Evolutionary conservation across 2,888 invertebrate species (phyloP), one percentile per base, ranked within the genome.

Genomic region (Ypsolopha sequella): DNA sequence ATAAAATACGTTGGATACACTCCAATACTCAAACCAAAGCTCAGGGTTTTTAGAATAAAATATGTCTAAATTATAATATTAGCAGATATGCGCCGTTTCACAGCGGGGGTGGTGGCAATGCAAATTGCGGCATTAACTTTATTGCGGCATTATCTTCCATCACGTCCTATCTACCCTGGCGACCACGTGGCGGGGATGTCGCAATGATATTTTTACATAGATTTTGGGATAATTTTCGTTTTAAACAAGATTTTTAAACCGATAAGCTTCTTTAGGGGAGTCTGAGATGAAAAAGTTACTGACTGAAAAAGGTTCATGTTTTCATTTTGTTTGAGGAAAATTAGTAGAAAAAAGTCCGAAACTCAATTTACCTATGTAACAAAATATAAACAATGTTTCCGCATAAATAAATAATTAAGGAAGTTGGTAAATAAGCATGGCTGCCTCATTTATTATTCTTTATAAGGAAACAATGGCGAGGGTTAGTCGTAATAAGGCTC

Each of bases 401-500:
- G 74, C 75, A 82, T 84, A 80, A 78, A 81, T 85, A 84, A 80
- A 81, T 85, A 85, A 86, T 85, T 84, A 84, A 81, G 81, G 72
- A 82, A 82, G 74, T 81, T 81, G 78, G 81, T 81, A 85, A 77
- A 85, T 86, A 86, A 85, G 80, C 81, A 76, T 78, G 77, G 73
- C 76, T 73, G 85, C 76, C 82, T 86, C 86, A 86, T 86, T 86
- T 86, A 86, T 86, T 84, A 86, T 86, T 86, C 86, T 86, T 86
- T 86, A 86, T 86, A 86, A 86, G 85, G 84, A 86, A 86, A 86
- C 86, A 86, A 86, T 84, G 81, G 86, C 85, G 86, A 85, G 86
- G 86, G 86, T 85, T 86, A 86, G 85, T 80, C 85, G 85, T 86
- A 86, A 86, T 86, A 86, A 86, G 86, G 86, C 86, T 77, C 80